Percentiles rank a stretch among this genome's conserved stretches.
phyloP scores from a whole-genome alignment of 2,888 invertebrate genomes.

The Aproaerema taeniolella region DNA sequence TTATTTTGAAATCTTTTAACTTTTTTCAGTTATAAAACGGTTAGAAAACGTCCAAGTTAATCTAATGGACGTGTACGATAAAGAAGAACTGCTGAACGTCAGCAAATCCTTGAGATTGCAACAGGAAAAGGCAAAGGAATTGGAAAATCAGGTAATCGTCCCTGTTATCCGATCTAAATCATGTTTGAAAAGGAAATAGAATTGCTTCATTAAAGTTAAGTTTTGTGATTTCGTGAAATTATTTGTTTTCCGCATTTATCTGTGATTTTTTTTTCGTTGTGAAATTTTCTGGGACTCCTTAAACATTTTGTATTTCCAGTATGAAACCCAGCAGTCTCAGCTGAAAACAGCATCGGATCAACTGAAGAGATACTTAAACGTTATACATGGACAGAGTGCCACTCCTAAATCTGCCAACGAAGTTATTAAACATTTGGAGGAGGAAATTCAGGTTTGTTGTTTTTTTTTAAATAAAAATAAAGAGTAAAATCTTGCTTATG shows the following conservation, averaged over 20 bases:
- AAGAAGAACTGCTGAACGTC: conserved; percentile 78
- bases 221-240: too few species aligned
- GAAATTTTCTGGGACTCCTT: too few species aligned
- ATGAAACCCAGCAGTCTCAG: conserved; percentile 62
- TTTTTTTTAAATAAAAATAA: too few species aligned
- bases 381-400: conserved; percentile 69
- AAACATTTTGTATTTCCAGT: conserved; percentile 43
- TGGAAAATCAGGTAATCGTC: conserved; percentile 66
- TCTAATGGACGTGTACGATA: conserved; percentile 81
- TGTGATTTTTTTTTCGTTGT: too few species aligned
- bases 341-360: conserved; percentile 71
- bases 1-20: too few species aligned
- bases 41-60: conserved; percentile 74
- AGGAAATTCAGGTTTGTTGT: conserved; percentile 81
- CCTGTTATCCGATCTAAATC: too few species aligned
- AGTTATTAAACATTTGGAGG: conserved; percentile 83
- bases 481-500: too few species aligned
- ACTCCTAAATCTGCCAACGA: conserved; percentile 77
- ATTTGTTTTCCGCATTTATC: too few species aligned
- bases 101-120: conserved; percentile 72
- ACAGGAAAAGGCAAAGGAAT: conserved; percentile 67
- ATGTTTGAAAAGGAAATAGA: too few species aligned
- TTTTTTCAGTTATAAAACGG: conserved; percentile 66
- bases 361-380: conserved; percentile 81
- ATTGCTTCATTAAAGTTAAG: too few species aligned